Base-by-base conservation (phyloP, 2,888 invertebrate genomes). In the Entomobrya proxima region DNA sequence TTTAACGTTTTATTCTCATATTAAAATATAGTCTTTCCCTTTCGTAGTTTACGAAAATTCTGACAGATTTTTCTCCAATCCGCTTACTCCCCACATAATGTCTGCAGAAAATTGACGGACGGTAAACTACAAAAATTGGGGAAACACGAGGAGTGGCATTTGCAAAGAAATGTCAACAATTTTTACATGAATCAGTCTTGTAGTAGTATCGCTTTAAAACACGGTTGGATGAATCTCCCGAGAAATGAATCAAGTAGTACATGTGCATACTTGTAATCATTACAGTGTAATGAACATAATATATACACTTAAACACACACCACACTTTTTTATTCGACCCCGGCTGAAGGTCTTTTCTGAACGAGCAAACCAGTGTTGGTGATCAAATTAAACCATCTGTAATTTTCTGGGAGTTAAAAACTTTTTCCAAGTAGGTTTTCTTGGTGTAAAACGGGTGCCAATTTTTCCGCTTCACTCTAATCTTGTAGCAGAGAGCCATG, bases 401-500 rank as follows among this genome's bases (percentile, higher is more conserved):
- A 76, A 58, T 40, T n/a, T 37, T 21, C 30, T 27, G 40, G 27
- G 40, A 44, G 44, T 61, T 32, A 21, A 50, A 58, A 58, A 18
- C 27, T 52, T 78, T 64, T 52, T 52, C 35, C 35, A 69, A 69
- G 69, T 69, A 52, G 35, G 11, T 13, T 76, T 76, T 76, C 40
- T 58, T 44, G 27, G 40, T 58, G 76, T 47, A 52, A 50, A 67
- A 40, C 7, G 32, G 47, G 67, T 84, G 84, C 84, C 84, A 84
- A 84, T 78, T 85, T 85, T 79, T 79, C 61, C 64, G 79, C 77
- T 85, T 79, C 78, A 55, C 11, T 77, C 40, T 84, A 55, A 44
- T 37, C 79, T 44, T 72, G 30, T 15, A 24, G 7, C 27, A 24
- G 35, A 76, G 75, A 4, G 11, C 1, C 27, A 1, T 5, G 44